Base-by-base conservation (phyloP, 2,113 vertebrate genomes). In the Chionodraco myersi region DNA sequence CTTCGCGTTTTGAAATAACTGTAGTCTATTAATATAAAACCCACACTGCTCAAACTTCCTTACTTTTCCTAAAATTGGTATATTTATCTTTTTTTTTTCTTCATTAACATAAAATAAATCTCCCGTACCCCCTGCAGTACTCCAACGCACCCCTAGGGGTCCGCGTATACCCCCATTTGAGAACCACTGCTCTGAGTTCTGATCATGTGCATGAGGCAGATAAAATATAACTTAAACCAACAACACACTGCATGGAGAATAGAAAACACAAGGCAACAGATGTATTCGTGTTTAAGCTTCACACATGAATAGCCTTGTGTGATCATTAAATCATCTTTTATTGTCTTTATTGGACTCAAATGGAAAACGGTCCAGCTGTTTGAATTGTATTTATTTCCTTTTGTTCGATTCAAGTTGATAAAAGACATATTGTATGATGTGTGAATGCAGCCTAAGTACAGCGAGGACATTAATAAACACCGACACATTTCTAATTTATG, bases 391-490 rank as follows among this genome's bases (percentile, higher is more conserved):
- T 41, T 49, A 8, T 16, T 1, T 14, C 52, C 13, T 23, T 62
- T 21, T 52, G 48, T 18, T 57, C 1, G 30, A 36, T 59, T 18
- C 18, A 26, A 65, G 65, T 13, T 41, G 47, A 63, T 57, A 18
- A 41, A 58, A 58, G 44, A 67, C 57, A 48, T 54, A 36, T 47
- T 48, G 36, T 4, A 10, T 7, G 1, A 41, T 41, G 36, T 30
- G 30, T 30, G 30, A 30, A 30, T 4, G 30, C 11, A 64, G 7
- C 60, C 12, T 30, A 9, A 15, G 30, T 41, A 41, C 13, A 18
- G 1, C 54, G 36, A 54, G 16, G 49, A 62, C 41, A 69, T 63
- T 45, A 74, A 52, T 48, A 57, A 62, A 45, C 47, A 69, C 57
- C 16, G 59, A 12, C 41, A 49, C 34, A 44, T 18, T 51, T 36